A percentile compares a stretch with the other conserved stretches of the same genome.
These are phyloP conservation scores for Plumapathes pennacea DNA, from an alignment of 92 coral and sea anemone genomes.

Conservation along the genomic window DNA sequence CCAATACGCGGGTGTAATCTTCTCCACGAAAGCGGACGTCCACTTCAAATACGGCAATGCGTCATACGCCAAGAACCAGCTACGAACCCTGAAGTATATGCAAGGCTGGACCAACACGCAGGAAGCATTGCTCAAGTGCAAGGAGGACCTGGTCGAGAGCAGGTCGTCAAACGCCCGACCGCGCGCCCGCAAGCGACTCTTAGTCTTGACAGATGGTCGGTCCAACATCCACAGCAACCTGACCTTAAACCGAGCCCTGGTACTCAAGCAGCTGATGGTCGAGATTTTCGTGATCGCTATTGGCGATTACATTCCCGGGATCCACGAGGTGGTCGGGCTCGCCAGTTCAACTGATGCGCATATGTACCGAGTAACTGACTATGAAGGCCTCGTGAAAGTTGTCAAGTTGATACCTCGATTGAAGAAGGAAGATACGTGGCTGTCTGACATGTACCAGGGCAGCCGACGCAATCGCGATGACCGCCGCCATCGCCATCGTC, in stretches of 20 bases:
- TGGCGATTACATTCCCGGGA: slow-evolving; percentile 61
- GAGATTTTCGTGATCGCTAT: slow-evolving; percentile 77
- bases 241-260: slow-evolving; percentile 67
- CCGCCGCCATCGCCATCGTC: no score
- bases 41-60: slow-evolving; percentile 38
- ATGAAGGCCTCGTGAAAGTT: neutral
- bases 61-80: slow-evolving; percentile 24
- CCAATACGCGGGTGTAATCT: slow-evolving; percentile 39
- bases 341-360: slow-evolving; percentile 60
- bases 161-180: slow-evolving; percentile 40
- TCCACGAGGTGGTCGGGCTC: slow-evolving; percentile 62
- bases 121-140: slow-evolving; percentile 57
- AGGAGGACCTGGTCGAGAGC: slow-evolving; percentile 25
- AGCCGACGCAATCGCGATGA: no score
- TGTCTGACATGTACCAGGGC: no score
- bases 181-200: slow-evolving; percentile 46
- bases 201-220: slow-evolving; percentile 78
- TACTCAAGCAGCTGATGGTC: slow-evolving; percentile 53
- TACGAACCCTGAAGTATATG: slow-evolving; percentile 1
- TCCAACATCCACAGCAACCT: slow-evolving; percentile 52
- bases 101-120: slow-evolving; percentile 69
- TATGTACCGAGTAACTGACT: slow-evolving; percentile 62
- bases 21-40: slow-evolving; percentile 43
- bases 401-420: neutral
- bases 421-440: no score